These are phyloP conservation scores for Indicator indicator DNA, from an alignment of 2,113 vertebrate species.

Conservation along the genomic window DNA sequence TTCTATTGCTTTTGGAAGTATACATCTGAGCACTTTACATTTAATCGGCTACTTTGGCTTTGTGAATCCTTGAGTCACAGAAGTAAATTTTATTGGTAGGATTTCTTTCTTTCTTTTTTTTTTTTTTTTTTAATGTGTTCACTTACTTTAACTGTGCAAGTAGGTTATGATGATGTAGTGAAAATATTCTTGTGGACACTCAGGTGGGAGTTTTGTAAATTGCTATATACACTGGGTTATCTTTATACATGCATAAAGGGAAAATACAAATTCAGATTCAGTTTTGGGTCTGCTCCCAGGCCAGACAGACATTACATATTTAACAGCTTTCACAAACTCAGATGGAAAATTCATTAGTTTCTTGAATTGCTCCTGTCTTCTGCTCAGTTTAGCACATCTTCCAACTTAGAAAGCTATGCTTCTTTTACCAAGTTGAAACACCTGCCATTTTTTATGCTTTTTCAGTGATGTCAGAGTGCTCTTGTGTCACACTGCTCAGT, in stretches of 20 bases:
- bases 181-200: neutral
- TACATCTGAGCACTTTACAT: neutral
- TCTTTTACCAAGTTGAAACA: neutral
- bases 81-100: neutral
- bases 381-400: conserved; percentile 7
- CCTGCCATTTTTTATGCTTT: neutral
- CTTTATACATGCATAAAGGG: neutral
- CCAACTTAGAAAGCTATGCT: neutral
- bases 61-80: neutral
- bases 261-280: conserved; percentile 2
- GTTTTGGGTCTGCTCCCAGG: conserved; percentile 27
- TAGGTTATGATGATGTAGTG: neutral
- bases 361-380: neutral
- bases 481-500: neutral
- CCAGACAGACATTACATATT: conserved; percentile 42
- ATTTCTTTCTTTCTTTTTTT: neutral
- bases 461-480: neutral
- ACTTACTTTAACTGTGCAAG: neutral
- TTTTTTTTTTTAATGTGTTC: neutral
- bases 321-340: conserved; percentile 10
- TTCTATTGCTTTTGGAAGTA: neutral
- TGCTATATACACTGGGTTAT: neutral
- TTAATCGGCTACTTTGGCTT: neutral
- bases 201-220: neutral
- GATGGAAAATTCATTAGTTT: conserved; percentile 30